Evolutionary conservation across 1,140 invertebrate genomes (phyloP).

Genomic region (Capitella teleta): DNA sequence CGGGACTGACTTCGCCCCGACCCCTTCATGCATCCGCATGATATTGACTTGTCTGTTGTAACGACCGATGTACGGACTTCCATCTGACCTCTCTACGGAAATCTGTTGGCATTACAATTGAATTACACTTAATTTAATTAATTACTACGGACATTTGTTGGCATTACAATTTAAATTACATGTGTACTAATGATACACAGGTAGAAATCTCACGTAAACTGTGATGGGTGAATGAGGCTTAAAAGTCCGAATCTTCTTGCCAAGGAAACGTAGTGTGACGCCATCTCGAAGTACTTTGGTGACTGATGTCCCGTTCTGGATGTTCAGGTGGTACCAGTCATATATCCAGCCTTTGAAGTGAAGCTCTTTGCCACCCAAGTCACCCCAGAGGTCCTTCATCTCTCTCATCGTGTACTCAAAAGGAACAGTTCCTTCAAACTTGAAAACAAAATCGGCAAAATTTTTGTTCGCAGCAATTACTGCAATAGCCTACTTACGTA

Average conservation of each 20-base stretch:
- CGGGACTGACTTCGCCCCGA: not conserved
- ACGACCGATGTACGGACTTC: not conserved
- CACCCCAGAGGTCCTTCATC: too few species aligned
- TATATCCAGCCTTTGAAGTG: not conserved
- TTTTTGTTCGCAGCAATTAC: too few species aligned
- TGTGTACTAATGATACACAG: too few species aligned
- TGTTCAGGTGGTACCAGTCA: not conserved
- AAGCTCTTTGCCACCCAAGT: too few species aligned
- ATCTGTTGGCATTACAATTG: too few species aligned
- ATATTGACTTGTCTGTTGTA: not conserved
- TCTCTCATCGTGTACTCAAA: too few species aligned
- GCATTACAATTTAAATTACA: too few species aligned
- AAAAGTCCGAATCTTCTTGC: not conserved
- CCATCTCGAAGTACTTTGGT: not conserved
- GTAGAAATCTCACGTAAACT: conserved; percentile 5
- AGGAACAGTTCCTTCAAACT: too few species aligned
- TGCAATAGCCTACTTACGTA: too few species aligned
- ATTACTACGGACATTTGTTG: too few species aligned
- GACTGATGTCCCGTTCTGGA: not conserved
- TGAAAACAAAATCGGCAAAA: too few species aligned
- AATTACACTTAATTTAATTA: too few species aligned
- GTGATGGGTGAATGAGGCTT: not conserved
- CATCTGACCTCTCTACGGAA: not conserved
- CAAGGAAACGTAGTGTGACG: not conserved
- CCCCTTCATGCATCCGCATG: not conserved